Conservation (phyloP, 2,797 vertebrate genomes). For the Mormyrops attenuatus region DNA sequence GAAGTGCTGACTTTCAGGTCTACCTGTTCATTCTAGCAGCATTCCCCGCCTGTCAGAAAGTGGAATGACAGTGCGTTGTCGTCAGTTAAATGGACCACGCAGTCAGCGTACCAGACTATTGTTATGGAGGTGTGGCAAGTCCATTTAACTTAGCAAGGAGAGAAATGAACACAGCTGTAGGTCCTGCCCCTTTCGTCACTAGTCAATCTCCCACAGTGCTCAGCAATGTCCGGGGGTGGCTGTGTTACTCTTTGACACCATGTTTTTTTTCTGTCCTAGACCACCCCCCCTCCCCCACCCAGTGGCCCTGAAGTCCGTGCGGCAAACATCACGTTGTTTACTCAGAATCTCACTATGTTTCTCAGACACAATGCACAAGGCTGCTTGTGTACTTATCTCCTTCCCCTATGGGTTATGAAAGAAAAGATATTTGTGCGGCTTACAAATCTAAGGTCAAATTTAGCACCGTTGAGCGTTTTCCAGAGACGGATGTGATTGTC, state of each 20-base stretch:
- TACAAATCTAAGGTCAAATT: conserved; percentile 7
- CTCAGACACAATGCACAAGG: conserved; percentile 13
- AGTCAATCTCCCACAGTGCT: not conserved
- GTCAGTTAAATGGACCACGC: not conserved
- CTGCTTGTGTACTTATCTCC: not conserved
- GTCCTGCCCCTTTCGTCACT: not conserved
- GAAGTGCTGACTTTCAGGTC: conserved; percentile 11
- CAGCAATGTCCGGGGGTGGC: not conserved
- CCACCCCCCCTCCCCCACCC: not conserved
- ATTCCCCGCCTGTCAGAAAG: not conserved
- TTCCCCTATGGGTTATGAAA: not conserved
- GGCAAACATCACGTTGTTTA: conserved; percentile 70
- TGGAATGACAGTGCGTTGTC: too few species aligned
- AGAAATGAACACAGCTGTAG: not conserved
- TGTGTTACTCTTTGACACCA: not conserved
- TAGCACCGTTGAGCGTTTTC: conserved; percentile 37
- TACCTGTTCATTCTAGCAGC: not conserved
- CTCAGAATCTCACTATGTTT: conserved; percentile 57
- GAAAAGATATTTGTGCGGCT: conserved; percentile 6
- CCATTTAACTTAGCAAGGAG: not conserved
- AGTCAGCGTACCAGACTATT: too few species aligned
- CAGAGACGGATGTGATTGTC: conserved; percentile 46
- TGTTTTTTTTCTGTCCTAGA: not conserved
- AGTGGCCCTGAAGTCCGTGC: conserved; percentile 35
- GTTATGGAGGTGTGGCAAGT: not conserved